phyloP scores from a whole-genome alignment of 2,888 invertebrate species.

The Drosophila diplacantha region DNA sequence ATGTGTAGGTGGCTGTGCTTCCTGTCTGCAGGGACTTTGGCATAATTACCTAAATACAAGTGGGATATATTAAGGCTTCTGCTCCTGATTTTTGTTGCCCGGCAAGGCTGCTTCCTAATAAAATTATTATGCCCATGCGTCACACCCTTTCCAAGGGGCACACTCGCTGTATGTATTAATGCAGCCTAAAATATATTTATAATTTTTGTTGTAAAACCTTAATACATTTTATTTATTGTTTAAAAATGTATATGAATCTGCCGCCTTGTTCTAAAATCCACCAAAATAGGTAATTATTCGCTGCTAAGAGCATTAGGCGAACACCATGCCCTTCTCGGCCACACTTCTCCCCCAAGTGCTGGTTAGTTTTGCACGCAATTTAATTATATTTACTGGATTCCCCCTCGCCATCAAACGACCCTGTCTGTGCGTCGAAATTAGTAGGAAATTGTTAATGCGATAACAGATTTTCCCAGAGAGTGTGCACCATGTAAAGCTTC shows the following conservation, averaged over 20 bases:
- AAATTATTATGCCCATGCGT: constrained; percentile 49
- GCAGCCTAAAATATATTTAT: neutral
- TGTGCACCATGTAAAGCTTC: constrained; percentile 44
- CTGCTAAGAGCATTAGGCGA: constrained; percentile 6
- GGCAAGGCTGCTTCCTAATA: constrained; percentile 37
- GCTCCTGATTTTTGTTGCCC: constrained; percentile 18
- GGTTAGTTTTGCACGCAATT: constrained; percentile 66
- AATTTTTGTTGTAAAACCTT: no score
- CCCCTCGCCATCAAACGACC: constrained; percentile 8
- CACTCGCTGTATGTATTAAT: neutral
- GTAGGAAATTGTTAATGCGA: constrained; percentile 69
- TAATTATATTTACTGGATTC: constrained; percentile 58
- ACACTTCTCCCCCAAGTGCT: constrained; percentile 28
- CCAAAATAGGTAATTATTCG: neutral
- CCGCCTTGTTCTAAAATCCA: no score
- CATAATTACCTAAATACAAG: constrained; percentile 67
- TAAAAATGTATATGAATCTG: neutral
- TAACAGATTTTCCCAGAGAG: constrained; percentile 51
- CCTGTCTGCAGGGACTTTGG: constrained; percentile 45
- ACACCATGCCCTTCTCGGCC: neutral
- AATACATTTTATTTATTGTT: neutral
- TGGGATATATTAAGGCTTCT: constrained; percentile 56
- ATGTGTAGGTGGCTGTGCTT: constrained; percentile 19
- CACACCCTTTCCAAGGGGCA: constrained; percentile 7
- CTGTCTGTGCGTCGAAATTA: constrained; percentile 51